These are phyloP conservation scores for Microcebus tavaratra DNA, from an alignment of 2,113 vertebrate genomes.

Conservation along the genomic window DNA sequence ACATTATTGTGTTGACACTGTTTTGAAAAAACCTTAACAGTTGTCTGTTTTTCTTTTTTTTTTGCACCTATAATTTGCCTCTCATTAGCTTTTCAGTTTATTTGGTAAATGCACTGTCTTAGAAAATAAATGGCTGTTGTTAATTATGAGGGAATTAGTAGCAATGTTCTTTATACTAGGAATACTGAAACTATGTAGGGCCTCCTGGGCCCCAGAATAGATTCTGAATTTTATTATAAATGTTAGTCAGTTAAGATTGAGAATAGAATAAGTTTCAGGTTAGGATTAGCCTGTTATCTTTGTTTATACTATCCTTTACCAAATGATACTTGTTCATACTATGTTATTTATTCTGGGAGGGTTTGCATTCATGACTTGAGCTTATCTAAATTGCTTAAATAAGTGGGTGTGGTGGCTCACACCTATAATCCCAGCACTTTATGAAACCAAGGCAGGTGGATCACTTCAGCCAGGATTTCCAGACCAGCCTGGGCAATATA, in stretches of 20 bases:
- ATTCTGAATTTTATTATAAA: neutral
- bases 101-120: neutral
- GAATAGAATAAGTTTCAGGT: neutral
- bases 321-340: slow-evolving; percentile 2
- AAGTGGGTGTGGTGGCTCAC: neutral
- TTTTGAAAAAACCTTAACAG: neutral
- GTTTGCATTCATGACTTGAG: neutral
- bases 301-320: neutral
- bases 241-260: neutral
- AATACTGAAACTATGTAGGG: neutral
- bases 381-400: neutral
- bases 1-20: neutral
- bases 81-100: neutral
- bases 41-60: neutral
- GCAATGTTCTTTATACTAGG: neutral
- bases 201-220: neutral
- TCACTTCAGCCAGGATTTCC: too few species aligned
- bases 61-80: neutral
- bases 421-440: too few species aligned
- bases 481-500: too few species aligned
- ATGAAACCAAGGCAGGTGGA: too few species aligned
- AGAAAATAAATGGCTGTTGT: neutral
- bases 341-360: neutral
- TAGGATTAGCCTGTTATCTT: neutral
- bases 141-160: neutral